phyloP scores from a whole-genome alignment of 2,113 vertebrate genomes.

The Lasiurus cinereus region DNA sequence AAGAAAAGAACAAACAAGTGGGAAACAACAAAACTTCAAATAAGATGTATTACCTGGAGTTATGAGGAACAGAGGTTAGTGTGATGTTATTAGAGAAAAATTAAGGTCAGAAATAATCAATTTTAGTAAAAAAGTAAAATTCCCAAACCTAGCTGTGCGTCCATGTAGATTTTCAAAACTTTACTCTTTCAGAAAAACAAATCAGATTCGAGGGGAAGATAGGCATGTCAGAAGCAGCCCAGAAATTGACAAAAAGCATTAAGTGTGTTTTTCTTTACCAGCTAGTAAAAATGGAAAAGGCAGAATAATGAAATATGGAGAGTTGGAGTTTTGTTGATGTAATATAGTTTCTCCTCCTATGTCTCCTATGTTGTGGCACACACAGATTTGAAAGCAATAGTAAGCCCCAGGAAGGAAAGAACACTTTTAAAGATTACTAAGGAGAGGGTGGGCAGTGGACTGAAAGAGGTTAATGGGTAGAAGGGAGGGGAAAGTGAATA shows the following conservation, averaged over 20 bases:
- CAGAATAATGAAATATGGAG: neutral
- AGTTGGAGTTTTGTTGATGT: neutral
- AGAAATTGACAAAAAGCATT: neutral
- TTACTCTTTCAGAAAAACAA: neutral
- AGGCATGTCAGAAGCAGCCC: neutral
- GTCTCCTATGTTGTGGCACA: neutral
- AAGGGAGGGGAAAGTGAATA: no score
- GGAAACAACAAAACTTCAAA: neutral
- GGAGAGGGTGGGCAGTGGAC: no score
- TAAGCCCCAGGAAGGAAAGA: neutral
- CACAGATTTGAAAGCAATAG: neutral
- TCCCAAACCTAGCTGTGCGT: neutral
- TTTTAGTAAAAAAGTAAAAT: neutral
- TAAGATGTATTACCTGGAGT: neutral
- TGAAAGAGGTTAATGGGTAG: no score
- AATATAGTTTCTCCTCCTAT: neutral
- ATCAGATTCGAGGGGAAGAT: neutral
- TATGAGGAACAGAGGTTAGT: neutral
- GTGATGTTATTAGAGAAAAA: conserved; percentile 22
- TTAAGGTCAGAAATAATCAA: neutral
- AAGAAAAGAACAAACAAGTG: neutral
- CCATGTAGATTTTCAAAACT: neutral
- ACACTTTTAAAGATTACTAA: no score
- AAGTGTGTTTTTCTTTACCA: conserved; percentile 36
- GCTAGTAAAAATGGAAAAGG: neutral